Base-by-base conservation (phyloP, 2,888 invertebrate genomes). In the Acleris laterana region DNA sequence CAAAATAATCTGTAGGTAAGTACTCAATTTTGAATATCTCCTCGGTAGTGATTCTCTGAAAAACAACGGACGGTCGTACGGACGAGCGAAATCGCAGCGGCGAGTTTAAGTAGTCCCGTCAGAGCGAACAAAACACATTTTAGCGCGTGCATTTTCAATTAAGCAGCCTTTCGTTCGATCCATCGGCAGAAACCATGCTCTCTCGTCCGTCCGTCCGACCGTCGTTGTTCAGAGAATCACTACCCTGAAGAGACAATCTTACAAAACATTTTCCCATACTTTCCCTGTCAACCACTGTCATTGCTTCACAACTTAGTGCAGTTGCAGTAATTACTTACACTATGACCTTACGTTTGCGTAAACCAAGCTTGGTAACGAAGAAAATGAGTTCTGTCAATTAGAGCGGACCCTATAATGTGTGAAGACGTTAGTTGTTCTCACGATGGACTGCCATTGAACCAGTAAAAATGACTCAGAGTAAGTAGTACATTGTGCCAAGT, bases 381-480 rank as follows among this genome's bases (percentile, higher is more conserved):
- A 68, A 75, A 71, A 77, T 76, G 69, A 75, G 70, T 70, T 71
- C 78, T 77, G 68, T 72, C 75, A 87, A 88, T 89, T 88, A 88
- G 87, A 74, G 73, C 58, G 59, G 61, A 71, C 69, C 70, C 71
- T 74, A 79, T 82, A 85, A 85, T 81, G 78, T 77, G 75, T 74
- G 66, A 66, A 71, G 71, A 71, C 69, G 73, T 73, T 71, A 77
- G 73, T 75, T 77, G 73, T 81, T 84, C 83, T 79, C 83, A 82
- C 78, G 80, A 68, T 72, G 19, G 25, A 52, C 16, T 61, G 20
- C 7, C 20, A 11, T 57, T 57, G 16, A 19, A 59, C 32, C 46
- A 62, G 32, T 49, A 50, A 49, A 32, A 51, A 51, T 55, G 46
- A 66, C 32, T 66, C 56, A 50, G 46, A 48, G 46, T 48, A 25